A percentile compares a stretch with the other conserved stretches of the same genome.
These are phyloP conservation scores for Ormyrus thymus DNA, from an alignment of 2,888 invertebrate genomes.

Conservation along the genomic window DNA sequence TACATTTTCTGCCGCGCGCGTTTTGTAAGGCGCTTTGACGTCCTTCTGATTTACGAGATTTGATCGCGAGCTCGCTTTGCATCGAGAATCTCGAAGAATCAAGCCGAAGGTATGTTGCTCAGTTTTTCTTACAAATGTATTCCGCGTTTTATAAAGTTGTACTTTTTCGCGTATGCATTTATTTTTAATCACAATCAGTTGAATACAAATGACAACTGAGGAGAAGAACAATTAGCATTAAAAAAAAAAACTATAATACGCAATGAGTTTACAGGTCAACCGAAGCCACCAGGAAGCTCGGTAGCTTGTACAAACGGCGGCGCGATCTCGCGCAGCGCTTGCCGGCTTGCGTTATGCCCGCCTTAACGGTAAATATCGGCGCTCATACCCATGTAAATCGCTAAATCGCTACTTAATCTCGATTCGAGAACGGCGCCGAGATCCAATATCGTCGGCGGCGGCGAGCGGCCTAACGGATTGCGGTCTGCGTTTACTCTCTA, in stretches of 20 bases:
- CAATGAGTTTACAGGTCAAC: no score
- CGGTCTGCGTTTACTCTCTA: constrained; percentile 35
- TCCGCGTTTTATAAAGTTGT: no score
- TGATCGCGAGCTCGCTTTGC: constrained; percentile 6
- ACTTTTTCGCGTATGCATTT: no score
- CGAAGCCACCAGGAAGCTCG: no score
- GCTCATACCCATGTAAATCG: constrained; percentile 62
- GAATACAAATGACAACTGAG: no score
- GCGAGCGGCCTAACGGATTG: constrained; percentile 58
- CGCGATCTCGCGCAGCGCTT: not conserved
- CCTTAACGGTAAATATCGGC: constrained; percentile 63
- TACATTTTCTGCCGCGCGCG: constrained; percentile 56
- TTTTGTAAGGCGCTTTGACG: constrained; percentile 52
- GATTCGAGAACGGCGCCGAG: constrained; percentile 38
- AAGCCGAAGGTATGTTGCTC: no score
- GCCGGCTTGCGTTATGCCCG: constrained; percentile 34
- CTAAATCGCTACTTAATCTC: constrained; percentile 63
- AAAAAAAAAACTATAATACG: no score
- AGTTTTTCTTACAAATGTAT: no score
- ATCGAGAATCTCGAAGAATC: no score
- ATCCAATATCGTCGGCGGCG: constrained; percentile 2
- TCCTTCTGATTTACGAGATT: constrained; percentile 67
- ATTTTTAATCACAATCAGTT: no score
- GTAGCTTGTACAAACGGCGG: not conserved
- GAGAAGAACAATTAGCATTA: no score